Conservation (phyloP, 2,797 vertebrate species). For the Neosalanx taihuensis region DNA sequence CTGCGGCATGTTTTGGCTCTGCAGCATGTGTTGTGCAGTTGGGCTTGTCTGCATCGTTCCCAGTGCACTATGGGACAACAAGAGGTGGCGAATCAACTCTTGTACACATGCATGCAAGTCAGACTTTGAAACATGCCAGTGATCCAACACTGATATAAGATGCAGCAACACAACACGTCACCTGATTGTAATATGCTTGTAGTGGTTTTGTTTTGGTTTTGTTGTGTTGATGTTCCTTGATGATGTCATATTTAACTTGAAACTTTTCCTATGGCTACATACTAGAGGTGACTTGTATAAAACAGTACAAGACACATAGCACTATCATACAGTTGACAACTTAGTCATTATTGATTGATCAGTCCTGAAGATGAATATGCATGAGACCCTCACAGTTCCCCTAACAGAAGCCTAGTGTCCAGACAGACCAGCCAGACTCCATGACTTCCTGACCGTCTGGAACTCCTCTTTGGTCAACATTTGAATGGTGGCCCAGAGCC, state of each 20-base stretch:
- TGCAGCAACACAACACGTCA: not conserved
- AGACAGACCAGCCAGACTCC: not conserved
- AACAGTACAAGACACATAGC: slow-evolving; percentile 1
- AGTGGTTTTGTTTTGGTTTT: not conserved
- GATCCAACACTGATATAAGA: not conserved
- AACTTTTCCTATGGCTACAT: no score
- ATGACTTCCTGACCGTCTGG: not conserved
- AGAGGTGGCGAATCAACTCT: slow-evolving; percentile 16
- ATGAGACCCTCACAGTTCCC: not conserved
- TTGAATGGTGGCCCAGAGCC: not conserved
- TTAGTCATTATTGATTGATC: not conserved
- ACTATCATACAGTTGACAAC: not conserved
- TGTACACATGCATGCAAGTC: slow-evolving; percentile 2
- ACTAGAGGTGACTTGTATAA: no score
- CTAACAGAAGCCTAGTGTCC: not conserved
- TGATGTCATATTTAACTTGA: not conserved
- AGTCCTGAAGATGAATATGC: not conserved
- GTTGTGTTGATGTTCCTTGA: not conserved
- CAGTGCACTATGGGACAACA: slow-evolving; percentile 66
- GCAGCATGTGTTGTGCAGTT: slow-evolving; percentile 66
- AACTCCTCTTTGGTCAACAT: not conserved
- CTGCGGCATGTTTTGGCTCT: slow-evolving; percentile 46
- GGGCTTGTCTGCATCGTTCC: slow-evolving; percentile 67
- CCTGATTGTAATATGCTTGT: not conserved
- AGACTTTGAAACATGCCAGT: not conserved